These are phyloP conservation scores for Margaritifera margaritifera DNA, from an alignment of 2,888 invertebrate species.

Conservation along the genomic window DNA sequence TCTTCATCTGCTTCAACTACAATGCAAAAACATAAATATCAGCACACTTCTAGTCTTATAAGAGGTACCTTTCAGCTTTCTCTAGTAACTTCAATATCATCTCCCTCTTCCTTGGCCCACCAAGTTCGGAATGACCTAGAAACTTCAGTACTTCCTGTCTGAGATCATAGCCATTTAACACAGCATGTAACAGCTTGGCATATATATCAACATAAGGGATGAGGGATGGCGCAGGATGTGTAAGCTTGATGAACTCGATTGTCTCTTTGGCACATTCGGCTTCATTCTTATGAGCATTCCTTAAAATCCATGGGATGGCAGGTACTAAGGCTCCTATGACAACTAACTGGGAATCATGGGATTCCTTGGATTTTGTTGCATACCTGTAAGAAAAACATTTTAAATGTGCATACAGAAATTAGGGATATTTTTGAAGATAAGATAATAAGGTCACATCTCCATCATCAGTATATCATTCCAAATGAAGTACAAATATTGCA, in stretches of 20 bases:
- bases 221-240: slow-evolving; percentile 59
- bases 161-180: slow-evolving; percentile 57
- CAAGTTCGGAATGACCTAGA: slow-evolving; percentile 47
- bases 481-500: too few relatives aligned
- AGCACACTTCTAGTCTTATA: not conserved
- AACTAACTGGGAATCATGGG: slow-evolving; percentile 55
- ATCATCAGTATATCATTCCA: too few relatives aligned
- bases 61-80: slow-evolving; percentile 43
- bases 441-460: too few relatives aligned
- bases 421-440: not conserved
- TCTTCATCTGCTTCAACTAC: too few relatives aligned
- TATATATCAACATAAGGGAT: slow-evolving; percentile 58
- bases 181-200: slow-evolving; percentile 56
- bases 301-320: slow-evolving; percentile 63
- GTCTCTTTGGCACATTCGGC: slow-evolving; percentile 55
- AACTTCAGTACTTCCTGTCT: slow-evolving; percentile 44
- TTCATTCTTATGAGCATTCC: slow-evolving; percentile 57
- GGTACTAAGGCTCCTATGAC: slow-evolving; percentile 57
- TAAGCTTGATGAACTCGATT: slow-evolving; percentile 59
- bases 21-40: not conserved
- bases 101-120: slow-evolving; percentile 51
- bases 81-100: slow-evolving; percentile 42
- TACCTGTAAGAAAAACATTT: slow-evolving; percentile 31
- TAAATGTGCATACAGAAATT: not conserved
- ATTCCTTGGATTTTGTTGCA: slow-evolving; percentile 28